Conservation (phyloP, 2,797 vertebrate species). For the Melanitta fusca region DNA sequence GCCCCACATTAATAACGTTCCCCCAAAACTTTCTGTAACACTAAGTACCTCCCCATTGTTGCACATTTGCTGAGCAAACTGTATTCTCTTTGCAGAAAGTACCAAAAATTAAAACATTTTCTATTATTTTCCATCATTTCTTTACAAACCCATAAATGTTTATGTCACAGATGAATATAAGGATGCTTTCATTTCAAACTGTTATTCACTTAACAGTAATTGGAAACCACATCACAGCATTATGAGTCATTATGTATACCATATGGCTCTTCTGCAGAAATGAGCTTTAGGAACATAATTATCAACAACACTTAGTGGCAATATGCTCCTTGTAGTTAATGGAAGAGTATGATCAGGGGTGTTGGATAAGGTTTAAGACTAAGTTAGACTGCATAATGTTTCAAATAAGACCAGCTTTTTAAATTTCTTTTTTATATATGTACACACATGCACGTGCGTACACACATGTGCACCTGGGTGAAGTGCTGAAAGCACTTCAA, state of each 20-base stretch:
- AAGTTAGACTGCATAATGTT: not conserved
- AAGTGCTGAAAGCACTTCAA: not conserved
- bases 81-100: not conserved
- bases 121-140: not conserved
- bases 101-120: not conserved
- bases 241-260: not conserved
- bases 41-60: not conserved
- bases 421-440: no score
- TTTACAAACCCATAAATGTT: not conserved
- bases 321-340: not conserved
- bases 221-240: not conserved
- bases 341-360: not conserved
- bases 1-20: no score
- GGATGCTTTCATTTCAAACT: not conserved
- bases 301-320: not conserved
- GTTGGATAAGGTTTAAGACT: not conserved
- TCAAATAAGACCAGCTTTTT: not conserved
- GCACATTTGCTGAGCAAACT: no score
- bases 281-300: not conserved
- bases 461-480: not conserved
- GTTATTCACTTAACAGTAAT: not conserved
- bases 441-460: not conserved
- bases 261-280: not conserved
- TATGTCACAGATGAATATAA: not conserved
- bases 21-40: no score